These are phyloP conservation scores for Drosophila simulans DNA, from an alignment of 1,140 invertebrate species.

Conservation along the genomic window DNA sequence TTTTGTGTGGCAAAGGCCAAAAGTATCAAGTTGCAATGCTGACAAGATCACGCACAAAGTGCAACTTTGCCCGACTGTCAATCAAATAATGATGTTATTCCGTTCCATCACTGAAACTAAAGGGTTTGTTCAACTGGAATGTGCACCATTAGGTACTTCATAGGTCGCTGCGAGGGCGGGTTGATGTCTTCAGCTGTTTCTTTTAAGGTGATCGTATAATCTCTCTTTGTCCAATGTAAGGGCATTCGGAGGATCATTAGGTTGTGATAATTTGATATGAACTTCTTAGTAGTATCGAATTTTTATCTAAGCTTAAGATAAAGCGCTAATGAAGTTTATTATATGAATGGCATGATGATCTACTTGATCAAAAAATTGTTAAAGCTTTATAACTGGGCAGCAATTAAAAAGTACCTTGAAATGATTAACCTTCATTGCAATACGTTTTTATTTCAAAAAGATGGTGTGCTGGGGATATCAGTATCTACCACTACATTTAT, in stretches of 20 bases:
- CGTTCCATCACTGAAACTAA: constrained; percentile 41
- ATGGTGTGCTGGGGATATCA: too few relatives aligned
- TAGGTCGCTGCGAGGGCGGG: constrained; percentile 19
- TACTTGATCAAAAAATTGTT: too few relatives aligned
- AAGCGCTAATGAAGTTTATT: too few relatives aligned
- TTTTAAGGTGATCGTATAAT: neutral
- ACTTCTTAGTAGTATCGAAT: too few relatives aligned
- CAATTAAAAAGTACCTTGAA: too few relatives aligned
- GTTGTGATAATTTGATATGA: neutral
- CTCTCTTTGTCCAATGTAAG: neutral
- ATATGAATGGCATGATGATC: too few relatives aligned
- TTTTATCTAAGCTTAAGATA: too few relatives aligned
- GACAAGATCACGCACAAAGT: constrained; percentile 79
- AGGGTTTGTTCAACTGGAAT: constrained; percentile 49
- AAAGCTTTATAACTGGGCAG: too few relatives aligned
- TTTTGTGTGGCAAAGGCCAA: neutral
- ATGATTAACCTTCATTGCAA: too few relatives aligned
- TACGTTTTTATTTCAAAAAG: too few relatives aligned
- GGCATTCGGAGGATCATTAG: neutral
- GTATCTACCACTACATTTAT: too few relatives aligned
- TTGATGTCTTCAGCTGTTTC: constrained; percentile 24
- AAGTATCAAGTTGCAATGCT: constrained; percentile 74
- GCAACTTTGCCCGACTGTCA: constrained; percentile 69
- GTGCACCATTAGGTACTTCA: constrained; percentile 29
- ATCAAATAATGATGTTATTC: constrained; percentile 54